A percentile compares a stretch with the other conserved stretches of the same genome.
Conservation (phyloP, 2,888 invertebrate species). For the Phengaris alcon region DNA sequence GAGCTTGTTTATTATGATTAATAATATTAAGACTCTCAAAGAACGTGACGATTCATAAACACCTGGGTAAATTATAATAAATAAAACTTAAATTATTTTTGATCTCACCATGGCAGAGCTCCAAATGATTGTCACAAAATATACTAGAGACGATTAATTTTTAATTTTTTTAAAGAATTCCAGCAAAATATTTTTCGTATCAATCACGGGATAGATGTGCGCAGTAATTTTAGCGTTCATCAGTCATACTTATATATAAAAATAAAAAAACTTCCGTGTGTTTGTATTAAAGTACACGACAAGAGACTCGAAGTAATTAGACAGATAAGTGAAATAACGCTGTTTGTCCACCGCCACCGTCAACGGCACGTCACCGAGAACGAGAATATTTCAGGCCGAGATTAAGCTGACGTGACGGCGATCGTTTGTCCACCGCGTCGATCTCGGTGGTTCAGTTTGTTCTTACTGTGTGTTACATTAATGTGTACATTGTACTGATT, state of each 20-base stretch:
- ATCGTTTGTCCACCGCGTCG: too few relatives aligned
- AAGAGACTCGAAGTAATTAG: too few relatives aligned
- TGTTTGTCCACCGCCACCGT: too few relatives aligned
- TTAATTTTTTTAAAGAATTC: conserved; percentile 26
- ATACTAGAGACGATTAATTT: conserved; percentile 27
- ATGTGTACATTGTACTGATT: too few relatives aligned
- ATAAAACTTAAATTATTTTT: conserved; percentile 26
- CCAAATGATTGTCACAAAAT: conserved; percentile 29
- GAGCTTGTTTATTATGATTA: background rate
- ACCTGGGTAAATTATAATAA: conserved; percentile 22
- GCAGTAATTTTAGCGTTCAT: conserved; percentile 8
- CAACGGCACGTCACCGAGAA: too few relatives aligned
- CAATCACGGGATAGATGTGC: conserved; percentile 6
- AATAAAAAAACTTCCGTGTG: conserved; percentile 8
- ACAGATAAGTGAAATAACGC: too few relatives aligned
- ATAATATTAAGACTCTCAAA: background rate
- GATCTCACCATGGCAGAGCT: conserved; percentile 26
- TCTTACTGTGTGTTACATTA: too few relatives aligned
- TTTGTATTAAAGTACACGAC: background rate
- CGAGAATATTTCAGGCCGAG: too few relatives aligned
- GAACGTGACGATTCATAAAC: conserved; percentile 9
- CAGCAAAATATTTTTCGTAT: conserved; percentile 26
- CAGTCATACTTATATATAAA: background rate
- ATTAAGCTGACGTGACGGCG: too few relatives aligned
- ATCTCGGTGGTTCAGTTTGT: too few relatives aligned